Conservation (phyloP, 1,140 invertebrate species). For the Cryptotermes secundus region DNA sequence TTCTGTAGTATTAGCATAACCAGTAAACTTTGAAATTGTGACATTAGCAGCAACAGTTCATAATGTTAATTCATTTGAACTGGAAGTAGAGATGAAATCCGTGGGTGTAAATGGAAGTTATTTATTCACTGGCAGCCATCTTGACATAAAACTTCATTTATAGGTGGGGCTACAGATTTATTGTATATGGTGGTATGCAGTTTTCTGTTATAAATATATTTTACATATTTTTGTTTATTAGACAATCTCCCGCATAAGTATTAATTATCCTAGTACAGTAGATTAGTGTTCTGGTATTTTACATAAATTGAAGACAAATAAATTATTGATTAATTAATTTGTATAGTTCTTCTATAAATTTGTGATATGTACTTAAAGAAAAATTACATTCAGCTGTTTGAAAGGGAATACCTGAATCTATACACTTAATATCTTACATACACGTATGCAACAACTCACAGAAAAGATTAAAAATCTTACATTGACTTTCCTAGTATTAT, state of each 20-base stretch:
- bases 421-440: neutral
- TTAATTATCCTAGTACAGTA: neutral
- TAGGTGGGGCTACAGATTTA: neutral
- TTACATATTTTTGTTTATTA: neutral
- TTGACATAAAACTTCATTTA: neutral
- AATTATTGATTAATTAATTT: neutral
- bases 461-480: conserved; percentile 20
- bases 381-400: neutral
- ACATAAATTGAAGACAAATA: conserved; percentile 11
- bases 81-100: neutral
- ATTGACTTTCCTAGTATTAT: conserved; percentile 9
- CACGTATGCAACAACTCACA: conserved; percentile 2
- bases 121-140: neutral
- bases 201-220: no score
- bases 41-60: neutral
- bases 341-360: neutral
- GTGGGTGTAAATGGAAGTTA: neutral
- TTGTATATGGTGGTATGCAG: neutral
- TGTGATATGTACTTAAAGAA: conserved; percentile 1
- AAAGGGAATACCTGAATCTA: neutral
- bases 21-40: neutral
- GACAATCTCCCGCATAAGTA: neutral
- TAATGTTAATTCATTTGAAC: neutral
- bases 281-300: neutral
- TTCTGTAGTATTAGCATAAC: neutral